Evolutionary conservation across 1,140 invertebrate species (phyloP), one percentile per base, ranked within the genome.

Genomic region (Drosophila suzukii): DNA sequence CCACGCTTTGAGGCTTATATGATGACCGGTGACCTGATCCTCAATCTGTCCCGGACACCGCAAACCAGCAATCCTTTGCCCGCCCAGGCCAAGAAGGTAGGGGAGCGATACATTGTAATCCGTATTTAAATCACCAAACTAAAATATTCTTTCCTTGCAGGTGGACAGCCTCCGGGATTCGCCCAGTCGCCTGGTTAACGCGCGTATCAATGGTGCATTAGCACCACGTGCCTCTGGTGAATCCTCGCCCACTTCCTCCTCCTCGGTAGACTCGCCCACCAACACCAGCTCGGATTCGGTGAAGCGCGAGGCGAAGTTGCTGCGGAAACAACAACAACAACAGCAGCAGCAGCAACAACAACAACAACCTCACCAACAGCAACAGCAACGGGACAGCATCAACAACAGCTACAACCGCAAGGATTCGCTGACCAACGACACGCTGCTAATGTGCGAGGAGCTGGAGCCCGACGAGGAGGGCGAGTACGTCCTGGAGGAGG

Each of bases 11-110:
- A 98, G 93, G 97, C 97, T 20, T 98, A 97, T 93, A 97, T 98
- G 95, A 98, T 99, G 98, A 98, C 98, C n/a, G 98, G 98, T 10
- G 97, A 98, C 91, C 94, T 98, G 71, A 98, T 98, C 92, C 94
- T 99, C 55, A 98, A 98, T 93, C 94, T 98, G 55, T 97, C 97
- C 27, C 93, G 96, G 59, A 96, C 96, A 17, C 94, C 95, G 41
- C 95, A 96, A 75, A 94, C 93, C 73, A 93, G 93, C 53, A 93
- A 93, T 76, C 91, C 95, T n/a, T 77, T 95, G 11, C 94, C 94
- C 15, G 94, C 94, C 62, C 94, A 95, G 76, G 94, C 95, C 83
- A 95, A 95, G 82, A 96, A 95, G 90, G 94, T 95, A 6, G 47
- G 36, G 24, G 3, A 32, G 8, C 7, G 3, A 2, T 20, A 20